Evolutionary conservation across 2,888 invertebrate species (phyloP).

Genomic region (Euphydryas editha): DNA sequence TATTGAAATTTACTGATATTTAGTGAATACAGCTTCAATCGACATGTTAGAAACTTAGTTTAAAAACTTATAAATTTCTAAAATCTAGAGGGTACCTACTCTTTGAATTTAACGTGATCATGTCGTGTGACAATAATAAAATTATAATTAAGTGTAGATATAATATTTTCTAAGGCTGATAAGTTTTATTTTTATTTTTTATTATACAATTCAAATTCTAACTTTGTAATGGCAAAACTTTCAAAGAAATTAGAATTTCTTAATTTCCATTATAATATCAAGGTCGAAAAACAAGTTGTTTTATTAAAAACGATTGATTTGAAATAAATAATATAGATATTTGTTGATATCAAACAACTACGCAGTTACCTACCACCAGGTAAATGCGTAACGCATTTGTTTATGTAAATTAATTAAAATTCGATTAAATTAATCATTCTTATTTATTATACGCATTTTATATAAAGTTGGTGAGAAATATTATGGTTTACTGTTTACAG

Average conservation of each 20-base stretch:
- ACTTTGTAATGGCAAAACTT: background rate
- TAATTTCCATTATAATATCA: background rate
- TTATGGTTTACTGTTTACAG: too few species aligned
- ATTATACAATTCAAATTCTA: background rate
- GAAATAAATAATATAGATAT: slow-evolving; percentile 10
- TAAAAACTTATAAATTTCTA: too few species aligned
- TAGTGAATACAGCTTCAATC: too few species aligned
- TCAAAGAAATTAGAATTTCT: background rate
- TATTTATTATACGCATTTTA: background rate
- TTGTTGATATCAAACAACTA: slow-evolving; percentile 2
- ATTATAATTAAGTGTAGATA: too few species aligned
- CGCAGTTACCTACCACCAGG: background rate
- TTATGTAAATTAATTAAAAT: background rate
- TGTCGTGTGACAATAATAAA: too few species aligned
- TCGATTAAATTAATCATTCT: background rate
- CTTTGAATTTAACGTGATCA: too few species aligned
- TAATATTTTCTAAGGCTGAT: too few species aligned
- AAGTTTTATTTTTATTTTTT: too few species aligned
- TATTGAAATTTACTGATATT: too few species aligned
- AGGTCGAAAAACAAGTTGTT: slow-evolving; percentile 17
- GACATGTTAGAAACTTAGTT: too few species aligned
- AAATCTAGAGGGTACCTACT: too few species aligned
- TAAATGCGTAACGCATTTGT: slow-evolving; percentile 5
- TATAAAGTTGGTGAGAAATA: background rate
- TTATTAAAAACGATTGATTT: background rate